A percentile compares a stretch with the other conserved stretches of the same genome.
Conservation (phyloP, 2,113 vertebrate species). For the Nothoprocta pentlandii region DNA sequence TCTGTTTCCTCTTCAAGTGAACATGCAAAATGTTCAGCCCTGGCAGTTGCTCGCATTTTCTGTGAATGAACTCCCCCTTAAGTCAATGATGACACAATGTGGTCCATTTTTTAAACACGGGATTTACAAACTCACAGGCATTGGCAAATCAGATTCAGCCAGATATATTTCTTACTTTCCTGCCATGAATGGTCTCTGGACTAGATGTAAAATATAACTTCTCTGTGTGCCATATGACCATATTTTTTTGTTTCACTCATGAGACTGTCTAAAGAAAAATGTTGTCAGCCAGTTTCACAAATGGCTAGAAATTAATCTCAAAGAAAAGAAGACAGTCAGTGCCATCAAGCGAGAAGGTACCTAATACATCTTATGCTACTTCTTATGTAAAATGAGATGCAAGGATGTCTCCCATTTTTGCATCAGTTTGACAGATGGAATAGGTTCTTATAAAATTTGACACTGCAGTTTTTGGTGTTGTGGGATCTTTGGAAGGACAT, state of each 20-base stretch:
- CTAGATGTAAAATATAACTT: constrained; percentile 4
- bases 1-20: neutral
- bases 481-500: neutral
- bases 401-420: neutral
- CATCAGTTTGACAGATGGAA: constrained; percentile 2
- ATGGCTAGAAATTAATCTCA: neutral
- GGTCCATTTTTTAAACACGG: constrained; percentile 4
- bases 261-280: neutral
- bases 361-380: neutral
- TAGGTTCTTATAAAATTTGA: constrained; percentile 29
- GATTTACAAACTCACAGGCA: constrained; percentile 25
- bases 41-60: neutral
- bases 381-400: neutral
- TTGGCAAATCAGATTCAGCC: constrained; percentile 20
- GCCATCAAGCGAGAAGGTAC: neutral
- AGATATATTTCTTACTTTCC: constrained; percentile 36
- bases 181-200: constrained; percentile 3
- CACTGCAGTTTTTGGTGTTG: neutral
- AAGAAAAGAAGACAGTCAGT: neutral
- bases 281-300: neutral
- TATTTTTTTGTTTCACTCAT: neutral
- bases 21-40: neutral
- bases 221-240: constrained; percentile 24
- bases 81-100: constrained; percentile 9
- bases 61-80: neutral